Evolutionary conservation across 2,113 vertebrate genomes (phyloP), one percentile per base, ranked within the genome.

Genomic region (Climacteris rufus): DNA sequence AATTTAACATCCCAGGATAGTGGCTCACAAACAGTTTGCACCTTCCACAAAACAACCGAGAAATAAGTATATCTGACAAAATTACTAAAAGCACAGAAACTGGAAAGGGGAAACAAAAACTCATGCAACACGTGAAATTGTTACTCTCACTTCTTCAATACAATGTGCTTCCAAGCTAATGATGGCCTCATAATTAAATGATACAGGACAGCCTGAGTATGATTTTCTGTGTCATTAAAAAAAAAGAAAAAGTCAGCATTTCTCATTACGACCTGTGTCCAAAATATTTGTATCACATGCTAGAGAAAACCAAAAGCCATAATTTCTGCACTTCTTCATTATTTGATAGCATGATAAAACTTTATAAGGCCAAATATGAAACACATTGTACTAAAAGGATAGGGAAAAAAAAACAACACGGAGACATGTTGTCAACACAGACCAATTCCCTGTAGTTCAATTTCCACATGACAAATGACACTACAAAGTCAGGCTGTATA

Each of bases 391-490:
- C 56, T 89, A 85, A 90, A 83, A 92, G 68, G 74, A 94, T 54
- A 95, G 94, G 87, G n/a, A 13, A 42, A 42, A 89, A 93, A 97
- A 97, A 96, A 49, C 93, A 97, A 96, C 95, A 93, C 0, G 5
- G 65, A 97, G 91, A 95, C 93, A 95, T 76, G 85, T 70, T 97
- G 93, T 97, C 97, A 97, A 86, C 96, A 93, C 82, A 90, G 93
- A 94, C 63, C 82, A 94, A 50, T 75, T 97, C 96, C 91, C 87
- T 94, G 97, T 92, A 97, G 94, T 87, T 90, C 53, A 77, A 97
- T 95, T 97, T 90, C 94, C 92, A 96, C 94, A 97, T 93, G 93
- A 94, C 89, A 97, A 98, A 98, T 95, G 97, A 95, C 90, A 95
- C 88, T 88, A 94, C 76, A 85, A 97, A 74, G 40, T 96, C 86